Base-by-base conservation (phyloP, 1,140 invertebrate genomes). In the Platyura marginata region DNA sequence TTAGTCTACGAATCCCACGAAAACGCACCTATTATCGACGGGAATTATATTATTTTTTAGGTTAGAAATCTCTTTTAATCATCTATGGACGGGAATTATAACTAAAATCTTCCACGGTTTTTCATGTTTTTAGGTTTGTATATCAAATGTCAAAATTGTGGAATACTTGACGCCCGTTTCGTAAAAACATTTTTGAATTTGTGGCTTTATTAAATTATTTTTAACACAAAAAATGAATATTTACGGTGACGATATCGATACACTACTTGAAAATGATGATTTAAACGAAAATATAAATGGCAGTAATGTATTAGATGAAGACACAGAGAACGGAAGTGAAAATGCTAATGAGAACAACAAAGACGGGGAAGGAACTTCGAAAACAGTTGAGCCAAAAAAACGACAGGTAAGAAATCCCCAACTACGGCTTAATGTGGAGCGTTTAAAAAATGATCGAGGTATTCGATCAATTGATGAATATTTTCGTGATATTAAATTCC, bases 401-500 rank as follows among this genome's bases (percentile, higher is more conserved):
- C 64, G 70, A 44, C 59, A 72, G 15, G 61, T 77, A 1, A 70
- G 72, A 48, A 79, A 79, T 62, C 77, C 78, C 23, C 64, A 71
- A 36, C 72, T 76, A n/a, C 74, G 77, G 47, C 61, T 89, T 16
- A 80, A 85, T 49, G 68, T 73, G 8, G 73, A 75, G 22, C 69
- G 75, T 33, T 59, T 91, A 9, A 78, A 70, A 42, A 77, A 82
- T 3, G 71, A 75, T 2, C 73, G 83, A 53, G 90, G 90, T 20
- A 70, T 94, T 40, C 70, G 77, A 10, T 74, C 75, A 15, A 69
- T 93, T 15, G 76, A 81, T 44, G 70, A 79, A 3, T 70, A 81
- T 54, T 92, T 90, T 51, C 74, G 82, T 52, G 73, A 81, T 52
- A 77, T 90, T 37, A 81, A 86, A 59, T 87, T 82, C 52, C 72